Percentiles rank a stretch among this genome's conserved stretches.
Conservation (phyloP, 2,797 vertebrate species). For the Sebastes alutus region DNA sequence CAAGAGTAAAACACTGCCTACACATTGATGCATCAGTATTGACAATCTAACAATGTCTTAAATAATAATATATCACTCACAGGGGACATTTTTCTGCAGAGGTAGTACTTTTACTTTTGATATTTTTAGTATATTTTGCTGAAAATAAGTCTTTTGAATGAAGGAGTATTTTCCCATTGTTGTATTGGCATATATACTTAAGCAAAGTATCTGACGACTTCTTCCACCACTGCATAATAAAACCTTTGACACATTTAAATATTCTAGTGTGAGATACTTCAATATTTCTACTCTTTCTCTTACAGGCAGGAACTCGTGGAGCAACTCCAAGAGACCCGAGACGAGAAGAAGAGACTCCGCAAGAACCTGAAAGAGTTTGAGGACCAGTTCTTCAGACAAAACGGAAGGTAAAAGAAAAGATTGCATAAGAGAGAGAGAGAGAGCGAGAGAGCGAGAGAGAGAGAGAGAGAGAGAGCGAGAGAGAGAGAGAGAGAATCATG, state of each 20-base stretch:
- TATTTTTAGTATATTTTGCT: neutral
- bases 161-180: neutral
- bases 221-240: neutral
- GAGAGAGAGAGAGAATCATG: too few species aligned
- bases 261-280: neutral
- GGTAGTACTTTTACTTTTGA: neutral
- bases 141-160: neutral
- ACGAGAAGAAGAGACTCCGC: conserved; percentile 95
- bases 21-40: neutral
- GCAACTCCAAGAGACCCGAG: conserved; percentile 94
- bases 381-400: conserved; percentile 95
- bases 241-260: neutral
- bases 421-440: neutral
- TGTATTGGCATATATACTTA: neutral
- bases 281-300: neutral
- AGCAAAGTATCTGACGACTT: neutral
- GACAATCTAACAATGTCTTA: neutral
- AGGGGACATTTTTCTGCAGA: neutral
- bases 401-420: conserved; percentile 88
- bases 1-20: neutral
- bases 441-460: neutral
- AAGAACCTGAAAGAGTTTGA: conserved; percentile 97
- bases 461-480: neutral
- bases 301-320: conserved; percentile 92
- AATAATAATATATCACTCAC: neutral